A percentile compares a stretch with the other conserved stretches of the same genome.
Evolutionary conservation across 2,797 vertebrate genomes (phyloP).

Genomic region (Aphelocoma californica): DNA sequence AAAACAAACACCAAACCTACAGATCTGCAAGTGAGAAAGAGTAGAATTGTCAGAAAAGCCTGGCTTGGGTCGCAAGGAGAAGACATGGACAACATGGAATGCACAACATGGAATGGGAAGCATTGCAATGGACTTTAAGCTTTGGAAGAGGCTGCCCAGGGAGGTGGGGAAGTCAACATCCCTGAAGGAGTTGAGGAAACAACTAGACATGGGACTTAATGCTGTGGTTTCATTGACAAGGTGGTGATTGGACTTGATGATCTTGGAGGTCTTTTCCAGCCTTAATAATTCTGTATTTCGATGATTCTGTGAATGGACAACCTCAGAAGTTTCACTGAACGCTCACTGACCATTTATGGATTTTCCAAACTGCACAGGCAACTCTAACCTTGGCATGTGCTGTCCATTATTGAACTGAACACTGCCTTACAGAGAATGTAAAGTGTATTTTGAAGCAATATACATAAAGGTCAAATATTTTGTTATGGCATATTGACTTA

Average conservation of each 20-base stretch:
- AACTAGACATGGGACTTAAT: too few relatives aligned
- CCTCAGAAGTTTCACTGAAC: neutral
- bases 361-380: neutral
- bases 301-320: neutral
- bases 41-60: neutral
- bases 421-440: neutral
- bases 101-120: neutral
- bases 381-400: neutral
- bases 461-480: neutral
- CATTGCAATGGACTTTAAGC: neutral
- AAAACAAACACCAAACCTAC: neutral
- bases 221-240: too few relatives aligned
- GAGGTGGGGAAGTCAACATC: neutral
- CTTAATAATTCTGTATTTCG: neutral
- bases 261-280: neutral
- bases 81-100: neutral
- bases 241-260: neutral
- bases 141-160: neutral
- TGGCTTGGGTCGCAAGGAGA: neutral
- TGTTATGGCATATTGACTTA: neutral
- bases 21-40: neutral
- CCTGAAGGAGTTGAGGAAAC: neutral
- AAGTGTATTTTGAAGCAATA: neutral
- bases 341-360: neutral
- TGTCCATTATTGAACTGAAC: neutral